Evolutionary conservation across 2,797 vertebrate species (phyloP).

Genomic region (Bradypodion ventrale): DNA sequence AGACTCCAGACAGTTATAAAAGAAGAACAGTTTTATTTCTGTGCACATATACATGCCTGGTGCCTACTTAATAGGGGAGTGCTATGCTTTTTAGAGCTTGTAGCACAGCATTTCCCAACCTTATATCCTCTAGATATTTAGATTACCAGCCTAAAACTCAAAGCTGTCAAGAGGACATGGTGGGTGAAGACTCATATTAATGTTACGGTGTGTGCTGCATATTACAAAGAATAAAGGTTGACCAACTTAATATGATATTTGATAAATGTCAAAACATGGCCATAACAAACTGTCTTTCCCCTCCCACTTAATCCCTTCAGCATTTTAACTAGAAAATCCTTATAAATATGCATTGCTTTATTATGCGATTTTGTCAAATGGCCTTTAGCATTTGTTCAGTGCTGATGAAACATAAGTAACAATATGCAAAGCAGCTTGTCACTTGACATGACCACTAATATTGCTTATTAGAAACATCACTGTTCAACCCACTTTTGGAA

Average conservation of each 20-base stretch:
- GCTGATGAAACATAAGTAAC: neutral
- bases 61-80: too few relatives aligned
- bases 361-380: neutral
- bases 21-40: too few relatives aligned
- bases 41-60: too few relatives aligned
- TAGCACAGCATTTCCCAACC: too few relatives aligned
- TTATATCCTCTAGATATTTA: too few relatives aligned
- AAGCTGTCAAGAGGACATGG: too few relatives aligned
- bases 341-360: neutral
- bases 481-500: neutral
- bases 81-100: too few relatives aligned
- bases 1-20: too few relatives aligned
- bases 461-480: neutral
- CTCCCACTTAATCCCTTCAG: neutral
- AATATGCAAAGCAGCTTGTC: neutral
- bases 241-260: neutral
- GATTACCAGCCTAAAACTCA: too few relatives aligned
- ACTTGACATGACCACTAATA: neutral
- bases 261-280: neutral
- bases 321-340: neutral
- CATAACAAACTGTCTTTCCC: neutral
- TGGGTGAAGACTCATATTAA: too few relatives aligned
- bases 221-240: neutral
- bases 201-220: too few relatives aligned
- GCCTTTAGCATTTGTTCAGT: too few relatives aligned